A percentile compares a stretch with the other conserved stretches of the same genome.
Conservation (phyloP, 2,797 vertebrate species). For the Chrosomus eos region DNA sequence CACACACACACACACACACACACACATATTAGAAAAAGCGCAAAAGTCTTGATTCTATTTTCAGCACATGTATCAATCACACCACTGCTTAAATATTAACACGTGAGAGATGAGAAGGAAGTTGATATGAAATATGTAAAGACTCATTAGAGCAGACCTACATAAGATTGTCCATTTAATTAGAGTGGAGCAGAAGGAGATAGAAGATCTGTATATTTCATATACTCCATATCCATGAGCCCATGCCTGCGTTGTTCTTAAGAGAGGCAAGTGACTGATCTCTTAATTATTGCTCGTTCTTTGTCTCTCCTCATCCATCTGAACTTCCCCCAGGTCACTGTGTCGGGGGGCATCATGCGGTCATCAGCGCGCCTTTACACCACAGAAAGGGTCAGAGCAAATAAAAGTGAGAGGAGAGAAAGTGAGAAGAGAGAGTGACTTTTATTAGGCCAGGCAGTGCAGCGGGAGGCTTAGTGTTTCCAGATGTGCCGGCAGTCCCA, state of each 20-base stretch:
- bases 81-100: constrained; percentile 61
- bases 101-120: constrained; percentile 49
- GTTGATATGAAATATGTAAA: constrained; percentile 63
- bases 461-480: constrained; percentile 46
- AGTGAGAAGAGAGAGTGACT: constrained; percentile 46
- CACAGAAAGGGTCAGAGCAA: constrained; percentile 32
- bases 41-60: constrained; percentile 57
- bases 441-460: constrained; percentile 49
- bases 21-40: constrained; percentile 24
- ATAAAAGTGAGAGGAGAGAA: constrained; percentile 36
- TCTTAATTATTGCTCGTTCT: constrained; percentile 12
- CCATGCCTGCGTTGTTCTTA: not conserved
- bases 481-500: constrained; percentile 56
- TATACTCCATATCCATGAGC: not conserved
- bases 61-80: constrained; percentile 59
- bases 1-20: not conserved
- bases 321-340: constrained; percentile 24
- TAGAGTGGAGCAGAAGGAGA: constrained; percentile 30
- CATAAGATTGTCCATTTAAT: constrained; percentile 56
- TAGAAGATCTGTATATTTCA: constrained; percentile 23
- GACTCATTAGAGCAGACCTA: constrained; percentile 58
- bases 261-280: not conserved
- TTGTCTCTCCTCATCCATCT: not conserved
- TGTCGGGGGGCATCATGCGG: constrained; percentile 11
- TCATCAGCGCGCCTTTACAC: constrained; percentile 13